Evolutionary conservation across 1,140 invertebrate genomes (phyloP), one percentile per base, ranked within the genome.

Genomic region (Platyscapa corneri): DNA sequence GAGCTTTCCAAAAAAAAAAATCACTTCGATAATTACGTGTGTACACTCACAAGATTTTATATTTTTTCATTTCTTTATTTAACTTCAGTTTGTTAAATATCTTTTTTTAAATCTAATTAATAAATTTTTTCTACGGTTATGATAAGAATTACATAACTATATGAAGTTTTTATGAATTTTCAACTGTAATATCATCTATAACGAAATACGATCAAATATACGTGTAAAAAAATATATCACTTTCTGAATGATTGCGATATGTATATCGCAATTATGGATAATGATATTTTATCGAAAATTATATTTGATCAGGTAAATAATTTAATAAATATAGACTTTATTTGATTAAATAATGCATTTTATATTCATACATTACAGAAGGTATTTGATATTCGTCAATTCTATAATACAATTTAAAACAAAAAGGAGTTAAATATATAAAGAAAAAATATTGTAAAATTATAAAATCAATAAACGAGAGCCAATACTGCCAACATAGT

Each of bases 401-500:
- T 84, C 78, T 37, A 53, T 49, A 79, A 14, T 56, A 65, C 27
- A 75, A 70, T 79, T 23, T 27, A 27, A 14, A 65, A 65, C 8
- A 16, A 65, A 76, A 60, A 60, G 32, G 46, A 53, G 46, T 53
- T 64, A 83, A 34, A 49, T 20, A 60, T 75, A 18, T 75, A 49
- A 42, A 12, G 23, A 76, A 64, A 30, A 12, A 53, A 79, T 39
- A 39, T 39, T 23, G 18, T 56, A 10, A 79, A 64, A 56, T 79
- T 64, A 79, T 56, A 3, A 77, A 77, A 77, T 77, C n/a, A 53
- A 56, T 56, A 80, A 80, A 3, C 60, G 49, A 76, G 37, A 77
- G 74, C 82, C 60, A 77, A 83, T 78, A 79, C 76, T 84, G 76
- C 83, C 83, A 27, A 72, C 18, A 75, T 27, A 85, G 14, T 78